Conservation (phyloP, 2,113 vertebrate genomes). For the Cryptomyrus ogoouensis region DNA sequence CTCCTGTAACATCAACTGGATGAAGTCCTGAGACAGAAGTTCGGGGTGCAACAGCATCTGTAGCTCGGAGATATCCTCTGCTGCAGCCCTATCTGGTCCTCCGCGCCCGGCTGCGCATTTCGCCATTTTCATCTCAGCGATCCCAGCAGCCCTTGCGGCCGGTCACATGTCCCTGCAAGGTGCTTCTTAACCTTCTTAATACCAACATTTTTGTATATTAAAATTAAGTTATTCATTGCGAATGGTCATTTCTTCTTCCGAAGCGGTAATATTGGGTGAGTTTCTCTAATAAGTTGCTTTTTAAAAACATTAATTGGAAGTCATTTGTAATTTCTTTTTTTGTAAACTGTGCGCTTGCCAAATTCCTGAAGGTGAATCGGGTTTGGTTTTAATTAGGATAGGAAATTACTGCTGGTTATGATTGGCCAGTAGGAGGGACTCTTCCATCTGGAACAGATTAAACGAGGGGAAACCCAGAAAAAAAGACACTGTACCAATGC, state of each 20-base stretch:
- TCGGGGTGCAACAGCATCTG: constrained; percentile 63
- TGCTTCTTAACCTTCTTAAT: background rate
- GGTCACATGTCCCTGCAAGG: background rate
- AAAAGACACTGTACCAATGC: background rate
- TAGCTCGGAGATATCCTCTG: constrained; percentile 26
- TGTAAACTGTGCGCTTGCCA: background rate
- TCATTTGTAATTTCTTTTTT: background rate
- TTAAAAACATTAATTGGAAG: background rate
- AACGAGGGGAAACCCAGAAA: background rate
- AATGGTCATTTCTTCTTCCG: background rate
- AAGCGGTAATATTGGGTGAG: background rate
- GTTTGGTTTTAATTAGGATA: background rate
- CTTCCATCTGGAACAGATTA: background rate
- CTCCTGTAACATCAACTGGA: constrained; percentile 54
- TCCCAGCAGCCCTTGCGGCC: constrained; percentile 35
- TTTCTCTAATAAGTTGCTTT: background rate
- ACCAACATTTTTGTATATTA: background rate
- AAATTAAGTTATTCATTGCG: background rate
- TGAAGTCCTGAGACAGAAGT: constrained; percentile 57
- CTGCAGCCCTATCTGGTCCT: constrained; percentile 17
- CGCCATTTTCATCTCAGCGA: constrained; percentile 51
- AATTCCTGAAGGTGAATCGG: background rate
- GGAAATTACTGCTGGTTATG: background rate
- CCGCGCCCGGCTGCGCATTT: constrained; percentile 26
- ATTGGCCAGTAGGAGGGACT: background rate